These are phyloP conservation scores for Parnassius apollo DNA, from an alignment of 2,888 invertebrate species.

Conservation along the genomic window DNA sequence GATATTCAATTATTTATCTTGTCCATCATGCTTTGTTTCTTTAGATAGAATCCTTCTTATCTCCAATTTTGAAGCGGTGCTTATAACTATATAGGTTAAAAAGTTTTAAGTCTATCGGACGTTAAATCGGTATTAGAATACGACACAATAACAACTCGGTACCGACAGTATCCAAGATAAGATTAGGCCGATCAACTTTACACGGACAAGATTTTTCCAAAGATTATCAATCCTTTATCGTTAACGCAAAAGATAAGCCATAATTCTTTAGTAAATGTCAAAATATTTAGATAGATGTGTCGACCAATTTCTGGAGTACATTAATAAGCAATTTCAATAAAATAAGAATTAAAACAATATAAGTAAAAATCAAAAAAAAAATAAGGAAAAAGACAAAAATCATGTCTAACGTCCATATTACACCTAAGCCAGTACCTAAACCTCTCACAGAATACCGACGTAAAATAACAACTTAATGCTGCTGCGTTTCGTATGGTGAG, in stretches of 20 bases:
- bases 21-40: conserved; percentile 16
- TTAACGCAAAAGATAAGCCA: conserved; percentile 40
- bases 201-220: conserved; percentile 41
- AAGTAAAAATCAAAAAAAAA: too few species aligned
- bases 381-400: too few species aligned
- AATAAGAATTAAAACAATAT: too few species aligned
- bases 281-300: conserved; percentile 13
- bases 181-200: conserved; percentile 46
- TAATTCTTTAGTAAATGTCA: conserved; percentile 18
- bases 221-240: conserved; percentile 46
- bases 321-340: too few species aligned
- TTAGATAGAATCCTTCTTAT: conserved; percentile 16
- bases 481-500: too few species aligned
- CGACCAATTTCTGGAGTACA: too few species aligned
- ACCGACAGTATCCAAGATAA: conserved; percentile 52
- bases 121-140: conserved; percentile 16
- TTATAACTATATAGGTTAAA: conserved; percentile 15
- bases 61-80: conserved; percentile 11
- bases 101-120: conserved; percentile 15
- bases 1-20: conserved; percentile 19
- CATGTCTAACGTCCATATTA: too few species aligned
- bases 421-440: too few species aligned
- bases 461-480: too few species aligned
- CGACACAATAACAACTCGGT: conserved; percentile 34
- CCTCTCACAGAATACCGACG: too few species aligned